Evolutionary conservation across 2,113 vertebrate genomes (phyloP).

Genomic region (Benitochromis conjunctus): DNA sequence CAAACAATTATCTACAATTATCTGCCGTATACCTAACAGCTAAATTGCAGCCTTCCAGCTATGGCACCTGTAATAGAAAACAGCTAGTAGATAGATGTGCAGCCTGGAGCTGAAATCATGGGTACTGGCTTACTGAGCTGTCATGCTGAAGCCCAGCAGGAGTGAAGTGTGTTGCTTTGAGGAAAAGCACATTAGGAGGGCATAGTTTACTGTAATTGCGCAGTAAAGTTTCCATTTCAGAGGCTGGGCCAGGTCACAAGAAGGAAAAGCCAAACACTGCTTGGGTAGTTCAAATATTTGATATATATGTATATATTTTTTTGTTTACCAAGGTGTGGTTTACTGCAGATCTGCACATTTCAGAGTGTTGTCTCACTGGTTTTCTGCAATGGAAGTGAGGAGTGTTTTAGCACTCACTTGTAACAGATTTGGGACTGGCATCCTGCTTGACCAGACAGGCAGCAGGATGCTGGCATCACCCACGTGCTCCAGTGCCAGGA

Average conservation of each 20-base stretch:
- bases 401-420: background rate
- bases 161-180: background rate
- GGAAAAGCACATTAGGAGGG: background rate
- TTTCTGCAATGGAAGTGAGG: slow-evolving; percentile 18
- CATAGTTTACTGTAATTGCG: slow-evolving; percentile 11
- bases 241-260: background rate
- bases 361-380: background rate
- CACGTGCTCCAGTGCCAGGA: slow-evolving; percentile 23
- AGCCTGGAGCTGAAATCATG: slow-evolving; percentile 6
- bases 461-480: slow-evolving; percentile 19
- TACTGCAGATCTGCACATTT: background rate
- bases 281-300: slow-evolving; percentile 29
- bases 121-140: background rate
- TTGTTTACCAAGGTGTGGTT: slow-evolving; percentile 8
- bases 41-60: slow-evolving; percentile 20
- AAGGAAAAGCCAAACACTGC: slow-evolving; percentile 17
- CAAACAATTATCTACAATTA: slow-evolving; percentile 30
- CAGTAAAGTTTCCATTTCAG: slow-evolving; percentile 1
- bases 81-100: slow-evolving; percentile 6
- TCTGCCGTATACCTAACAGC: background rate
- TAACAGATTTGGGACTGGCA: slow-evolving; percentile 13
- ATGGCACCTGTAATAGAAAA: slow-evolving; percentile 14
- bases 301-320: background rate
- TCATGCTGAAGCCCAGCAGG: background rate
- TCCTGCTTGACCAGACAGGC: slow-evolving; percentile 51